phyloP scores from a whole-genome alignment of 2,797 vertebrate species.

The Malurus leucopterus region DNA sequence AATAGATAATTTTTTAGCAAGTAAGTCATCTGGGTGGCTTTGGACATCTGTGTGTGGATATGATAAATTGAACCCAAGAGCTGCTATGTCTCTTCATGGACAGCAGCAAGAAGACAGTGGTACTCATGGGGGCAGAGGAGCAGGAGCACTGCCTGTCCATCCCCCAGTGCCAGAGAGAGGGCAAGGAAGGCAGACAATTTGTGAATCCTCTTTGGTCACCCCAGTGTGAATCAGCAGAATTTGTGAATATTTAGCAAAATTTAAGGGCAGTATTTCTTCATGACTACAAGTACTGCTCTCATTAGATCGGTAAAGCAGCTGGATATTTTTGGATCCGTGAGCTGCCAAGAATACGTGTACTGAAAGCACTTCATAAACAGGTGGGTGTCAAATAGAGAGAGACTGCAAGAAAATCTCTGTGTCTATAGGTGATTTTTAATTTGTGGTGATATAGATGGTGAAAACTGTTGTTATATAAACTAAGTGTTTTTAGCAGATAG shows the following conservation, averaged over 20 bases:
- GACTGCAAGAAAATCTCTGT: not conserved
- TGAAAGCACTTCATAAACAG: not conserved
- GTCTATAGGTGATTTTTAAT: slow-evolving; percentile 3
- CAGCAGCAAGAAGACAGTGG: not conserved
- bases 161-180: fast-evolving
- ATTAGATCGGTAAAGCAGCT: not conserved
- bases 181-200: fast-evolving
- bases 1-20: not conserved
- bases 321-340: slow-evolving; percentile 1
- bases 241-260: not conserved
- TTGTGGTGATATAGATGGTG: slow-evolving; percentile 8
- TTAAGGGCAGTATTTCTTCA: not conserved
- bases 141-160: not conserved
- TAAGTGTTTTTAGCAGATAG: slow-evolving; percentile 10
- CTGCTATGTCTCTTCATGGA: not conserved
- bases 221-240: not conserved
- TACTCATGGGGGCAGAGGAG: not conserved
- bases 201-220: not conserved
- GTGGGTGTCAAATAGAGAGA: slow-evolving; percentile 5
- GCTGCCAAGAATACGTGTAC: not conserved
- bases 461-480: slow-evolving; percentile 10
- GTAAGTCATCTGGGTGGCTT: not conserved
- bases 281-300: not conserved
- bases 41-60: not conserved
- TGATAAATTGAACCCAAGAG: not conserved